Conservation (phyloP, 2,888 invertebrate genomes). For the Callosobruchus maculatus region DNA sequence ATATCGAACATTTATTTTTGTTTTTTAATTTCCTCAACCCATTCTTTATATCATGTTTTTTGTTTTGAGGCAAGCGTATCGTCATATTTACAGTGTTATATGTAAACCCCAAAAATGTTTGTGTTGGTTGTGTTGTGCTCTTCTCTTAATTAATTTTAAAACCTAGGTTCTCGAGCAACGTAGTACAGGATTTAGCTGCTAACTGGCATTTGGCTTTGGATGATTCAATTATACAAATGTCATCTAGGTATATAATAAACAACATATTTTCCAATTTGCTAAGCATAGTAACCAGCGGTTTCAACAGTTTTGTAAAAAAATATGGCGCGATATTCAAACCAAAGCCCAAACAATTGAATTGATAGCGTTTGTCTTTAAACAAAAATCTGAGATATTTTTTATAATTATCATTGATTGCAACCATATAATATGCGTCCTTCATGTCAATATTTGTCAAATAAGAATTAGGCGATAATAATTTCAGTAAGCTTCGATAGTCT, state of each 20-base stretch:
- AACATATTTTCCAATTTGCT: constrained; percentile 18
- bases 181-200: constrained; percentile 7
- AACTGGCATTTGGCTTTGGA: constrained; percentile 9
- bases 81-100: no score
- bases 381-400: constrained; percentile 27
- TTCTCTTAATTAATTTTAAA: no score
- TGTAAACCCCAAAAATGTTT: no score
- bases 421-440: constrained; percentile 24
- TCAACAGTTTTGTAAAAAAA: constrained; percentile 33
- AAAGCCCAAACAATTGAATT: constrained; percentile 29
- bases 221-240: constrained; percentile 15
- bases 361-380: constrained; percentile 21
- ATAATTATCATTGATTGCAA: constrained; percentile 22
- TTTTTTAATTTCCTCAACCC: no score
- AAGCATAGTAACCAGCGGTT: constrained; percentile 19
- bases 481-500: background rate
- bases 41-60: no score
- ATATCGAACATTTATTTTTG: no score
- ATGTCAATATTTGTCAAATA: constrained; percentile 11
- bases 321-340: constrained; percentile 24
- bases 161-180: background rate
- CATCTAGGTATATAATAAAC: constrained; percentile 24
- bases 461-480: background rate
- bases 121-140: no score
- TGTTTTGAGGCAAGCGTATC: no score